Conservation (phyloP, 2,888 invertebrate genomes). For the Phorcus lineatus region DNA sequence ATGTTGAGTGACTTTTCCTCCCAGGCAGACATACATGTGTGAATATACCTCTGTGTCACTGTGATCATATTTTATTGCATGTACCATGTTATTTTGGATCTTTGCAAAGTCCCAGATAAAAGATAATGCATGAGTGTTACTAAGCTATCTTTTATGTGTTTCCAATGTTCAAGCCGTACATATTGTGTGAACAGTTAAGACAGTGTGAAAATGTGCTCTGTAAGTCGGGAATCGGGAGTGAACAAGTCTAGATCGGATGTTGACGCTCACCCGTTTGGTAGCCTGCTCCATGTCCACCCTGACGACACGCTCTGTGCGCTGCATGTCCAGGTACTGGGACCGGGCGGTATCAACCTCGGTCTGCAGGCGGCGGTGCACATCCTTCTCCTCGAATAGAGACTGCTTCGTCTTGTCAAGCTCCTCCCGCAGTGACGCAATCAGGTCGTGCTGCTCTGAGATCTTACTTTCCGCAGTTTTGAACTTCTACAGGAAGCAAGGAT, state of each 20-base stretch:
- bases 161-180: too few relatives aligned
- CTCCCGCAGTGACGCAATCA: slow-evolving; percentile 61
- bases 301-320: slow-evolving; percentile 72
- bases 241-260: neutral
- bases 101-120: too few relatives aligned
- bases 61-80: too few relatives aligned
- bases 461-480: slow-evolving; percentile 72
- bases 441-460: slow-evolving; percentile 65
- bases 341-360: slow-evolving; percentile 61
- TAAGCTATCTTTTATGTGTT: too few relatives aligned
- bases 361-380: slow-evolving; percentile 63
- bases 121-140: too few relatives aligned
- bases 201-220: too few relatives aligned
- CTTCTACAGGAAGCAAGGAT: slow-evolving; percentile 55
- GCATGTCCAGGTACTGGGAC: slow-evolving; percentile 67
- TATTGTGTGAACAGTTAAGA: too few relatives aligned
- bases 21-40: too few relatives aligned
- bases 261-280: slow-evolving; percentile 67
- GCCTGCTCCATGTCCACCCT: slow-evolving; percentile 72
- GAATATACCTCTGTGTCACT: too few relatives aligned
- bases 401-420: slow-evolving; percentile 69
- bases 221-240: too few relatives aligned
- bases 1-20: too few relatives aligned
- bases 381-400: slow-evolving; percentile 60
- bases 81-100: too few relatives aligned